These are phyloP conservation scores for Melanotaenia maccullochi DNA, from an alignment of 2,797 vertebrate species.

Conservation along the genomic window DNA sequence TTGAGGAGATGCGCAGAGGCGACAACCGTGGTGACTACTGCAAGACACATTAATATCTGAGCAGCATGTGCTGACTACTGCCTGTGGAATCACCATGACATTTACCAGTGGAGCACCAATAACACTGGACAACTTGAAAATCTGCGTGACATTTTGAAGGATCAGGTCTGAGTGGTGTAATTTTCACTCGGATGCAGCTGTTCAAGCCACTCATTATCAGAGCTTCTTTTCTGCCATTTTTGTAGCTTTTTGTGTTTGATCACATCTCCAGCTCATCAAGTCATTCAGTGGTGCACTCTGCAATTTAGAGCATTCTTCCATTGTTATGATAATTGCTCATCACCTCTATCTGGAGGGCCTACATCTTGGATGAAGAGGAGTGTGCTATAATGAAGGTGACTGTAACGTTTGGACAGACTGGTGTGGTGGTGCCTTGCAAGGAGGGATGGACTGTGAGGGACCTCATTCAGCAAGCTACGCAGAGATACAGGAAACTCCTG, in stretches of 20 bases:
- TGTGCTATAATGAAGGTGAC: constrained; percentile 91
- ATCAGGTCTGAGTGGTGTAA: constrained; percentile 1
- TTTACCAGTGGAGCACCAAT: neutral
- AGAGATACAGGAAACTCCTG: constrained; percentile 91
- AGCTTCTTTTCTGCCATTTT: neutral
- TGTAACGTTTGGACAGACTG: constrained; percentile 91
- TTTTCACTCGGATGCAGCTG: constrained; percentile 1
- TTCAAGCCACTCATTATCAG: neutral
- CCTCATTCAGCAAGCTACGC: constrained; percentile 93
- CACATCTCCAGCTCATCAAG: constrained; percentile 13
- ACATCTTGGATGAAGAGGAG: constrained; percentile 54
- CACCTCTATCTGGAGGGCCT: constrained; percentile 16
- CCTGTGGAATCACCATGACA: neutral
- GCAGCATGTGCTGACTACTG: neutral
- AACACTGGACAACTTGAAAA: constrained; percentile 12
- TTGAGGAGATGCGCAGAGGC: neutral
- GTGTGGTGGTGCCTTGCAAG: constrained; percentile 95
- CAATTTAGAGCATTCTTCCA: constrained; percentile 5
- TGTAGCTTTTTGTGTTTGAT: neutral
- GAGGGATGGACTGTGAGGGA: constrained; percentile 92
- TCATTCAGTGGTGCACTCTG: neutral
- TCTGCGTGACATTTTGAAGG: constrained; percentile 1
- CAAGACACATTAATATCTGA: neutral
- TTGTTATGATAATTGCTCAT: constrained; percentile 9
- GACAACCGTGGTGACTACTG: neutral